Conservation (phyloP, 2,113 vertebrate genomes). For the Hippocampus barbouri region DNA sequence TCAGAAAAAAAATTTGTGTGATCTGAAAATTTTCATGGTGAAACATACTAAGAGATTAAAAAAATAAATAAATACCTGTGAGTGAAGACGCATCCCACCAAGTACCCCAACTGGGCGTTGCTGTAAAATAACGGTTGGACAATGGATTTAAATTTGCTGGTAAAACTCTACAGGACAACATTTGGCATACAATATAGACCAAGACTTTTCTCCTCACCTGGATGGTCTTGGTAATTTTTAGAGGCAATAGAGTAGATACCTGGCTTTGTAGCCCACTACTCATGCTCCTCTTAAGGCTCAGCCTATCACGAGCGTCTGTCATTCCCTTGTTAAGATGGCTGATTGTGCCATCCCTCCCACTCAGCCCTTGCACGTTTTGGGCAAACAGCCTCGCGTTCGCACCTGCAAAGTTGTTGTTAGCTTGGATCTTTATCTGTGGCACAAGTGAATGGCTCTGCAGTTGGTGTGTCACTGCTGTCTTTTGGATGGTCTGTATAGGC, state of each 20-base stretch:
- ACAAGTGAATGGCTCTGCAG: slow-evolving; percentile 44
- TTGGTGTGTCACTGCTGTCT: slow-evolving; percentile 35
- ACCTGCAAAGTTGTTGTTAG: slow-evolving; percentile 32
- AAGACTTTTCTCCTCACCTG: slow-evolving; percentile 71
- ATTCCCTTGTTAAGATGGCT: slow-evolving; percentile 73
- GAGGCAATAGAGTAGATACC: slow-evolving; percentile 64
- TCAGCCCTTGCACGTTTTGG: slow-evolving; percentile 51
- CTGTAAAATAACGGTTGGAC: slow-evolving; percentile 40
- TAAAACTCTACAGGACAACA: neutral
- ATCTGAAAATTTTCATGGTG: too few relatives aligned
- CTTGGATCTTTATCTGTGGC: slow-evolving; percentile 67
- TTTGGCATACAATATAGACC: neutral
- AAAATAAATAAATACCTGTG: slow-evolving; percentile 36
- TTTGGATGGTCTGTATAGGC: slow-evolving; percentile 31
- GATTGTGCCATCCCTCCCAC: slow-evolving; percentile 40
- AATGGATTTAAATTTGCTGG: neutral
- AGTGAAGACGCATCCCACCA: slow-evolving; percentile 53
- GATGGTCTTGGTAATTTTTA: slow-evolving; percentile 97
- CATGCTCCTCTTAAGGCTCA: slow-evolving; percentile 85
- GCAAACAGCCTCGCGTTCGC: slow-evolving; percentile 50
- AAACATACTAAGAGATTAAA: too few relatives aligned
- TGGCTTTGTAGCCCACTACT: slow-evolving; percentile 64
- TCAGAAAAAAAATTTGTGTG: neutral
- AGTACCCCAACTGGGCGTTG: slow-evolving; percentile 67
- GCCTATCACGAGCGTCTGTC: slow-evolving; percentile 87